These are phyloP conservation scores for Tamias sibiricus DNA, from an alignment of 2,113 vertebrate species.

Conservation along the genomic window DNA sequence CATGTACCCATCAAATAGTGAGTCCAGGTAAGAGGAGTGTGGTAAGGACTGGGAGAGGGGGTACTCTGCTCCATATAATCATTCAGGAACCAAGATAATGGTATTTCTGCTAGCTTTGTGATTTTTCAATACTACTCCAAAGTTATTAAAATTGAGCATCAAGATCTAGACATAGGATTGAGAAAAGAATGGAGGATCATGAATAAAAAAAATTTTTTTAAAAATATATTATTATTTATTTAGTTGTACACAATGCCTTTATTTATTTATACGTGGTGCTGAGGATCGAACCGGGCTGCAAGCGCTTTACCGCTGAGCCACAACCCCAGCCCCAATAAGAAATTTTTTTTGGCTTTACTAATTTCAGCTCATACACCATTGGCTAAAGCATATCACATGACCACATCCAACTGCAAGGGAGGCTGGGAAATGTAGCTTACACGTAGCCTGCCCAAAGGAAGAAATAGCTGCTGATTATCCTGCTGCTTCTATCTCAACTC, in stretches of 20 bases:
- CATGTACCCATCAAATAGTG: not conserved
- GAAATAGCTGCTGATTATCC: not conserved
- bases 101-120: not conserved
- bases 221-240: too few species aligned
- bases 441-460: not conserved
- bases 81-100: not conserved
- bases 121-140: not conserved
- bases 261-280: too few species aligned
- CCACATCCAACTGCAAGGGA: not conserved
- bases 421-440: not conserved
- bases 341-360: too few species aligned
- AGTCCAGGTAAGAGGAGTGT: not conserved
- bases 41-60: not conserved
- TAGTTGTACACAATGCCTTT: too few species aligned
- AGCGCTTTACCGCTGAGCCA: too few species aligned
- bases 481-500: not conserved
- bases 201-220: not conserved
- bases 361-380: not conserved
- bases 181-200: not conserved
- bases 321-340: too few species aligned
- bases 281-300: too few species aligned
- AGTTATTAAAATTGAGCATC: not conserved
- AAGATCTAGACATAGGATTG: not conserved
- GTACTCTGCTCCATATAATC: not conserved
- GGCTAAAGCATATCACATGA: slow-evolving; percentile 39